Evolutionary conservation across 2,888 invertebrate genomes (phyloP).

Genomic region (Hydraecia micacea): DNA sequence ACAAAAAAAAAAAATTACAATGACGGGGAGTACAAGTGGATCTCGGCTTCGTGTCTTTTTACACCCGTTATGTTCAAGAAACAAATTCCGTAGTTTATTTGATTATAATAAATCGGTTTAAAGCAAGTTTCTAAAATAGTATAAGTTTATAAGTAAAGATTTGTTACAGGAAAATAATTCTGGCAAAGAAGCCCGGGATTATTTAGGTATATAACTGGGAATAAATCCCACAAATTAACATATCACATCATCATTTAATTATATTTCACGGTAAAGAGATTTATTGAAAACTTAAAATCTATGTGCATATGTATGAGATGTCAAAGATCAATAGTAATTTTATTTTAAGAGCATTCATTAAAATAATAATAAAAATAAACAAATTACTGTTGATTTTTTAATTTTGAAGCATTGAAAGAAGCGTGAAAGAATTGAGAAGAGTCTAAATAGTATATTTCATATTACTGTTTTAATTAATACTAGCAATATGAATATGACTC

Average conservation of each 20-base stretch:
- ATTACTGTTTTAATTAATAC: constrained; percentile 23
- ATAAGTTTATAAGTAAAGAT: constrained; percentile 1
- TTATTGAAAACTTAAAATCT: not conserved
- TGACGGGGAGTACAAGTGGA: not conserved
- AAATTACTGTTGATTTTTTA: constrained; percentile 40
- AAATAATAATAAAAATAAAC: not conserved
- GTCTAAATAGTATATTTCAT: constrained; percentile 19
- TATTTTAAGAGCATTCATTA: too few species aligned
- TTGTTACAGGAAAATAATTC: not conserved
- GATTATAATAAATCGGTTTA: not conserved
- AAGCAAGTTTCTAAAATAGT: not conserved
- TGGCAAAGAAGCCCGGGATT: not conserved
- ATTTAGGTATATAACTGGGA: not conserved
- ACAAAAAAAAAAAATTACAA: not conserved
- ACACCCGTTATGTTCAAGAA: not conserved
- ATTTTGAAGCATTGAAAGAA: constrained; percentile 7
- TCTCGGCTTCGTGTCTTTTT: not conserved
- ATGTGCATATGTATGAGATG: constrained; percentile 33
- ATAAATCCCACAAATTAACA: constrained; percentile 10
- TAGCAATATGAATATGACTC: constrained; percentile 37
- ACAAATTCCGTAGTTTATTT: not conserved
- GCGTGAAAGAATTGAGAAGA: constrained; percentile 44
- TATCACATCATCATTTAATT: not conserved
- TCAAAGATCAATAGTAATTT: constrained; percentile 45
- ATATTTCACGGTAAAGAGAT: constrained; percentile 21